Percentiles rank a stretch among this genome's conserved stretches.
These are phyloP conservation scores for Charina bottae DNA, from an alignment of 2,113 vertebrate genomes.

Conservation along the genomic window DNA sequence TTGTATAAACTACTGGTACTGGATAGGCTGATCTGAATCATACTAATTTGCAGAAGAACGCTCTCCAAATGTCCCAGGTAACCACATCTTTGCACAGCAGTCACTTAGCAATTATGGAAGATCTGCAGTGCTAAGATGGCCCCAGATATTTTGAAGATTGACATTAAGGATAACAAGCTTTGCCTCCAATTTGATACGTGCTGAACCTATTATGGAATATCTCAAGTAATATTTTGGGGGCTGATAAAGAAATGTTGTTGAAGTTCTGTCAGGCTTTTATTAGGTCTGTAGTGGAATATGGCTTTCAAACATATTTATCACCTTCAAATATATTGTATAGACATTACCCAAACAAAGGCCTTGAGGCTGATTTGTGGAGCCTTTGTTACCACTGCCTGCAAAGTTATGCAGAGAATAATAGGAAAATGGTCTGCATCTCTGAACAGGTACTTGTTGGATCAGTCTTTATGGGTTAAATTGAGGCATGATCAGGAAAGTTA, in stretches of 20 bases:
- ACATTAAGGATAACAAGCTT: background rate
- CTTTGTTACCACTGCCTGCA: background rate
- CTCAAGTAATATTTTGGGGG: background rate
- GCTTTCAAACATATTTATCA: background rate
- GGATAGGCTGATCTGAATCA: background rate
- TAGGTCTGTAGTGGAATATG: background rate
- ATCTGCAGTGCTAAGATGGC: background rate
- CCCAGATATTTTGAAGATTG: background rate
- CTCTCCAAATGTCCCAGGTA: background rate
- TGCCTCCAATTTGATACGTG: background rate
- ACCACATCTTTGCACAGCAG: background rate
- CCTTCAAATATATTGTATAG: background rate
- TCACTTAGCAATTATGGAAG: background rate
- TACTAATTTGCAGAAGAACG: background rate
- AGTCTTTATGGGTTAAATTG: background rate
- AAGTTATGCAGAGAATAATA: background rate
- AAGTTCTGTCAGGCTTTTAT: background rate
- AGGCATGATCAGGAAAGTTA: background rate
- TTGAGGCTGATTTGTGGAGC: too few species aligned
- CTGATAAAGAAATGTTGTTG: background rate
- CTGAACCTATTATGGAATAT: background rate
- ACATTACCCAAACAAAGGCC: background rate
- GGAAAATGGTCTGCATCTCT: background rate
- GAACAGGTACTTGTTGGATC: background rate
- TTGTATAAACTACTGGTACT: background rate